Evolutionary conservation across 2,797 vertebrate species (phyloP).

Genomic region (Lepilemur septentrionalis): DNA sequence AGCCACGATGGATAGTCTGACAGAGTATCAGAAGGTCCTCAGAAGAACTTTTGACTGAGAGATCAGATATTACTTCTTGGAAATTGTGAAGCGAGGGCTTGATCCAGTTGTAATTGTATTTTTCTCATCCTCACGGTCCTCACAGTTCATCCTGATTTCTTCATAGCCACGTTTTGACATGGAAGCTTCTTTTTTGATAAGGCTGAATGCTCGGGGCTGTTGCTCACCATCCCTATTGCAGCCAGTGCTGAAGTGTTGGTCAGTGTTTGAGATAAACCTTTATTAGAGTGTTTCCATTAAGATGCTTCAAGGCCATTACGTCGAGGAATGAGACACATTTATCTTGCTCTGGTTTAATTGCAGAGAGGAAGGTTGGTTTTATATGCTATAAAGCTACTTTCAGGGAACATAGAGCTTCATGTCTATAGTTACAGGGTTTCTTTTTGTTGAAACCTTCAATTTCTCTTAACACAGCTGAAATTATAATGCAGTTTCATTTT

Average conservation of each 20-base stretch:
- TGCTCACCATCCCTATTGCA: background rate
- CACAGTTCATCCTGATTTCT: slow-evolving; percentile 41
- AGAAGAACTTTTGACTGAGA: background rate
- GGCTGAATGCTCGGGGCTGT: background rate
- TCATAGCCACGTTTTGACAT: slow-evolving; percentile 46
- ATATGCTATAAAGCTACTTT: slow-evolving; percentile 64
- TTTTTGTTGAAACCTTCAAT: slow-evolving; percentile 51
- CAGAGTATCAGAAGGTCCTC: background rate
- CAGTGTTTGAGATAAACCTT: slow-evolving; percentile 68
- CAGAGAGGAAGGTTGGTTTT: slow-evolving; percentile 59
- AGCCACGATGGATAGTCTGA: background rate
- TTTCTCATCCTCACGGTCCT: background rate
- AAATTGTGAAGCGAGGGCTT: background rate
- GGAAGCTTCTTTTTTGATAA: background rate
- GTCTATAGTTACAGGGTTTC: slow-evolving; percentile 39
- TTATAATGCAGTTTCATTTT: slow-evolving; percentile 55
- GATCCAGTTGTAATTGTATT: background rate
- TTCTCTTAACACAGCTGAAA: slow-evolving; percentile 56
- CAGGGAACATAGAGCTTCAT: slow-evolving; percentile 20
- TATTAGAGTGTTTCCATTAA: slow-evolving; percentile 66
- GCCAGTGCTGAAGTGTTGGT: slow-evolving; percentile 11
- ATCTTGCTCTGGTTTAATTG: slow-evolving; percentile 71
- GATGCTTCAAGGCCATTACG: slow-evolving; percentile 45
- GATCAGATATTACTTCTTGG: slow-evolving; percentile 23
- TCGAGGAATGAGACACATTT: slow-evolving; percentile 66